These are phyloP conservation scores for Drosophila serrata DNA, from an alignment of 1,140 invertebrate species.

Conservation along the genomic window DNA sequence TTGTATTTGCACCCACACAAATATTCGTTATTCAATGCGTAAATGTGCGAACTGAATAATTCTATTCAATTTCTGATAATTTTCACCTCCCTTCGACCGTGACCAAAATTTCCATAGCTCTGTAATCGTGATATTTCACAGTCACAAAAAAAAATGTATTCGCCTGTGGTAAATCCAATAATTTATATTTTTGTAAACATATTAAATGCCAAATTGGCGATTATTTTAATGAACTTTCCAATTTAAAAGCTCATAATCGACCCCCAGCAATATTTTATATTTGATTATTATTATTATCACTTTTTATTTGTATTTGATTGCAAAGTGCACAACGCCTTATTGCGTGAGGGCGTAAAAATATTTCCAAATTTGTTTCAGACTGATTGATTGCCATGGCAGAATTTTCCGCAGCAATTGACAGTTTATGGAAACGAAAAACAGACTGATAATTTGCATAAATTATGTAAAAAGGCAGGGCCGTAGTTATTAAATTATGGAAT, in stretches of 20 bases:
- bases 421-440: slow-evolving; percentile 2
- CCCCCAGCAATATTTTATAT: neutral
- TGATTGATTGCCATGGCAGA: neutral
- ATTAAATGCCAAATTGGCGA: slow-evolving; percentile 38
- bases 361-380: slow-evolving; percentile 11
- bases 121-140: slow-evolving; percentile 24
- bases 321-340: neutral
- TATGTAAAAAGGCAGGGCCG: slow-evolving; percentile 16
- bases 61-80: slow-evolving; percentile 17
- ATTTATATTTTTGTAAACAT: slow-evolving; percentile 34
- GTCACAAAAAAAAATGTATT: neutral
- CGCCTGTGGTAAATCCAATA: neutral
- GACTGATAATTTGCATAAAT: slow-evolving; percentile 15
- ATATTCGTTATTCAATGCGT: slow-evolving; percentile 12
- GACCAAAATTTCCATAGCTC: slow-evolving; percentile 28
- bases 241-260: slow-evolving; percentile 24
- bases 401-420: slow-evolving; percentile 36
- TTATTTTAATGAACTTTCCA: slow-evolving; percentile 40
- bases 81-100: slow-evolving; percentile 26
- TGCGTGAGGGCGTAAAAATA: slow-evolving; percentile 9
- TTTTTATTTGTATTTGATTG: neutral
- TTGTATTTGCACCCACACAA: neutral
- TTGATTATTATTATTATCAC: slow-evolving; percentile 16
- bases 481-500: slow-evolving; percentile 18
- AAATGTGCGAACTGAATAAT: slow-evolving; percentile 33